Percentiles rank a stretch among this genome's conserved stretches.
These are phyloP conservation scores for Nicator chloris DNA, from an alignment of 2,113 vertebrate genomes.

Conservation along the genomic window DNA sequence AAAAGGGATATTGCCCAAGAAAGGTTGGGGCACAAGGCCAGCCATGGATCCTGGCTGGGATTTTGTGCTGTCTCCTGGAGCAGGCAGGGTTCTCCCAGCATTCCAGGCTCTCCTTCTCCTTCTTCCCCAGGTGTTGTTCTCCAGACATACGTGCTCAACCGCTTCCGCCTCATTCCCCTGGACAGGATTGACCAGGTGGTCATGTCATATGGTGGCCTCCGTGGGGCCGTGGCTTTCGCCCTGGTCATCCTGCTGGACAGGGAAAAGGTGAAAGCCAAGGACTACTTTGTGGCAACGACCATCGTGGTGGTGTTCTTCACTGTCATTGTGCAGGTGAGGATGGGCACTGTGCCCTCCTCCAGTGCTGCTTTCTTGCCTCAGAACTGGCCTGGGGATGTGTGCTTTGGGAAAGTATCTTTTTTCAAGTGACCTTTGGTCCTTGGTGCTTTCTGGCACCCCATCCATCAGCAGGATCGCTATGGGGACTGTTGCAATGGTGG, in stretches of 20 bases:
- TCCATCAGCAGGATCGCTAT: rapidly evolving
- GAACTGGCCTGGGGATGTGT: background rate
- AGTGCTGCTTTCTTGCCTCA: background rate
- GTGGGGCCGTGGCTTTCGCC: conserved; percentile 93
- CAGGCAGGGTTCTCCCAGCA: background rate
- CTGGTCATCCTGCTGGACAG: conserved; percentile 89
- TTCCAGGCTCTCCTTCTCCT: conserved; percentile 37
- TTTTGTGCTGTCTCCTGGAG: background rate
- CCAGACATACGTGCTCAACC: conserved; percentile 92
- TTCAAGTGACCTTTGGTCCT: background rate
- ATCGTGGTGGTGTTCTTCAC: conserved; percentile 98
- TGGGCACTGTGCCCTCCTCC: background rate
- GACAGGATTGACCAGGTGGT: conserved; percentile 97
- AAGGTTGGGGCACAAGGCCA: background rate
- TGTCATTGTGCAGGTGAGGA: conserved; percentile 93
- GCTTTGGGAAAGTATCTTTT: background rate
- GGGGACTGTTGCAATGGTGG: rapidly evolving
- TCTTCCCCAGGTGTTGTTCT: conserved; percentile 84
- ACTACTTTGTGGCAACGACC: conserved; percentile 95
- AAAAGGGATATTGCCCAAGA: background rate
- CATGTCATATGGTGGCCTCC: conserved; percentile 96
- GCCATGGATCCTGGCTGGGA: background rate
- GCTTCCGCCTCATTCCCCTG: conserved; percentile 89
- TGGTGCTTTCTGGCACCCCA: background rate
- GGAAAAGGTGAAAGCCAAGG: conserved; percentile 88